Evolutionary conservation across 2,797 vertebrate genomes (phyloP).

Genomic region (Enteromius unitaeniatus): DNA sequence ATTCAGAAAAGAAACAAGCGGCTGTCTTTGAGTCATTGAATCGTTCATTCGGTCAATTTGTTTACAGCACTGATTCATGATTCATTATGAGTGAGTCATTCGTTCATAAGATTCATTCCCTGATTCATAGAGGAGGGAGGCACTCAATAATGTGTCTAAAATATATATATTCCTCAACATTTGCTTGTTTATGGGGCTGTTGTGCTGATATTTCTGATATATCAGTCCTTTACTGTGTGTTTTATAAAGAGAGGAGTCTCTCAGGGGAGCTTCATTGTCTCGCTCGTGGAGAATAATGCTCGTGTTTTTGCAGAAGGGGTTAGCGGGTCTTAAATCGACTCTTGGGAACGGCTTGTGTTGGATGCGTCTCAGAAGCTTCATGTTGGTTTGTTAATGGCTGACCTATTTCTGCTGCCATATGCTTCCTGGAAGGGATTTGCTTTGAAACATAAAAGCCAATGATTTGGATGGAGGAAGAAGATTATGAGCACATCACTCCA

Average conservation of each 20-base stretch:
- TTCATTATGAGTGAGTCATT: not conserved
- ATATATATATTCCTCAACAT: no score
- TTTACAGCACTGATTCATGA: not conserved
- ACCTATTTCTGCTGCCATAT: slow-evolving; percentile 91
- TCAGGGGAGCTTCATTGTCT: slow-evolving; percentile 69
- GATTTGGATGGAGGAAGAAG: slow-evolving; percentile 64
- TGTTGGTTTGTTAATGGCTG: slow-evolving; percentile 90
- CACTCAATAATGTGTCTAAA: not conserved
- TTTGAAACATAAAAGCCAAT: slow-evolving; percentile 65
- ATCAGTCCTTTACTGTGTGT: not conserved
- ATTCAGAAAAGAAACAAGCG: not conserved
- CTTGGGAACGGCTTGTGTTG: slow-evolving; percentile 79
- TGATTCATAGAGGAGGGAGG: not conserved
- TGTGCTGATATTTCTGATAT: not conserved
- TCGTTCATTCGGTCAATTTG: not conserved
- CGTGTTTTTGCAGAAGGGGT: slow-evolving; percentile 15
- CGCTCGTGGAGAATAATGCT: not conserved
- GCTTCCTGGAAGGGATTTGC: slow-evolving; percentile 87
- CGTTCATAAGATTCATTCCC: not conserved
- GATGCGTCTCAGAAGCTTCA: slow-evolving; percentile 80
- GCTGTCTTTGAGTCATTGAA: not conserved
- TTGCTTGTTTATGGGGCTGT: not conserved
- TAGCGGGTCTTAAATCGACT: slow-evolving; percentile 73
- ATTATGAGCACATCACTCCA: slow-evolving; percentile 50
- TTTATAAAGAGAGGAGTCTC: slow-evolving; percentile 66